phyloP scores from a whole-genome alignment of 2,797 vertebrate genomes.

The Serranus cabrilla region DNA sequence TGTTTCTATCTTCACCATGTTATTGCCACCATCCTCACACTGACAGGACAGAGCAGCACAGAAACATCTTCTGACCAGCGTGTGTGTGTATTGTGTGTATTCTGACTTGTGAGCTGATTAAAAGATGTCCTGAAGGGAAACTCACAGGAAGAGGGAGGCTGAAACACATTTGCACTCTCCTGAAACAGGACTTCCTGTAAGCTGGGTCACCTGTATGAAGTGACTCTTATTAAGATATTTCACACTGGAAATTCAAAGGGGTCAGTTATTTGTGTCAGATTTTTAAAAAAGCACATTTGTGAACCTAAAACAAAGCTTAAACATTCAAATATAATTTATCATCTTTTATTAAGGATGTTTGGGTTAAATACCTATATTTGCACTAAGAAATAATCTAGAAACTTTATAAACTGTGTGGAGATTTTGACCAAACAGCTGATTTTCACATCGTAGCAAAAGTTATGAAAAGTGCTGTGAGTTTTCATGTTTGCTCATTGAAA shows the following conservation, averaged over 20 bases:
- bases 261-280: neutral
- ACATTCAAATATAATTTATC: neutral
- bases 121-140: conserved; percentile 7
- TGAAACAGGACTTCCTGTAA: neutral
- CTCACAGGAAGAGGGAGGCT: conserved; percentile 5
- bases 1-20: neutral
- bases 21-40: neutral
- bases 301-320: neutral
- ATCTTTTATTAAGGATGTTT: neutral
- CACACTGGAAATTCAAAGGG: neutral
- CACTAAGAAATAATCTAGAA: neutral
- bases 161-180: conserved; percentile 6
- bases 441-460: neutral
- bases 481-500: neutral
- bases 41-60: neutral
- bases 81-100: neutral
- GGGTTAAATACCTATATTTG: neutral
- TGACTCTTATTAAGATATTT: neutral
- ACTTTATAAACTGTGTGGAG: neutral
- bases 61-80: neutral
- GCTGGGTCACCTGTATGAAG: neutral
- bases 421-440: neutral
- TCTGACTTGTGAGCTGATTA: conserved; percentile 21
- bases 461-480: neutral
- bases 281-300: neutral